Base-by-base conservation (phyloP, 2,888 invertebrate species). In the Euspilapteryx auroguttella region DNA sequence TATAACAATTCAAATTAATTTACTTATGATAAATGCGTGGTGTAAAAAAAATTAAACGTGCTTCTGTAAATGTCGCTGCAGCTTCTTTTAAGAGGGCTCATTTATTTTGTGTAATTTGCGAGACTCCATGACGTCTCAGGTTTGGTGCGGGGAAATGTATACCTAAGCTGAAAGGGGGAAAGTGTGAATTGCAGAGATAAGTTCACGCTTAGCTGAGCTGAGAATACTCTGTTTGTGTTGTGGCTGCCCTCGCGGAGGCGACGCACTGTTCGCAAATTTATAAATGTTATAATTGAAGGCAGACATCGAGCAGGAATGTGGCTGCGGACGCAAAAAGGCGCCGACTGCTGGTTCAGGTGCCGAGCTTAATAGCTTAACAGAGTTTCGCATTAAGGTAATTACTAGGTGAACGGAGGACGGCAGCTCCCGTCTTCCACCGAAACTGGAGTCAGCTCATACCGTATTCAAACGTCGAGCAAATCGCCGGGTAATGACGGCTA, bases 1-100 rank as follows among this genome's bases (percentile, higher is more conserved):
- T 58, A 63, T 66, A 51, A 49, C 58, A 58, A 66, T 65, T 59
- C 55, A 57, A 69, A 68, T 71, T 66, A 66, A 69, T 68, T 69
- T 65, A 56, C 59, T 65, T 66, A 63, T 63, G 59, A 63, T 68
- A 59, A 69, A 63, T 51, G 53, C 37, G 35, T 31, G 35, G 33
- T 37, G 49, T 46, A 62, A 64, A 65, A 59, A 64, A 57, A 49
- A 48, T 46, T 50, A 49, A 46, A 46, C 44, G 45, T 37, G 37
- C 59, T 63, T 63, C 56, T 58, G 50, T 49, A 55, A 63, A 64
- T 55, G 62, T 55, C 49, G 52, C n/a, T n/a, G n/a, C 50, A 47
- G 55, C 41, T 42, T 51, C 50, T 53, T 45, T 50, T 52, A 45
- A 49, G 52, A 55, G 58, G 55, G 57, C 57, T 50, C 55, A 25